These are phyloP conservation scores for Gavia stellata DNA, from an alignment of 2,113 vertebrate species.

Conservation along the genomic window DNA sequence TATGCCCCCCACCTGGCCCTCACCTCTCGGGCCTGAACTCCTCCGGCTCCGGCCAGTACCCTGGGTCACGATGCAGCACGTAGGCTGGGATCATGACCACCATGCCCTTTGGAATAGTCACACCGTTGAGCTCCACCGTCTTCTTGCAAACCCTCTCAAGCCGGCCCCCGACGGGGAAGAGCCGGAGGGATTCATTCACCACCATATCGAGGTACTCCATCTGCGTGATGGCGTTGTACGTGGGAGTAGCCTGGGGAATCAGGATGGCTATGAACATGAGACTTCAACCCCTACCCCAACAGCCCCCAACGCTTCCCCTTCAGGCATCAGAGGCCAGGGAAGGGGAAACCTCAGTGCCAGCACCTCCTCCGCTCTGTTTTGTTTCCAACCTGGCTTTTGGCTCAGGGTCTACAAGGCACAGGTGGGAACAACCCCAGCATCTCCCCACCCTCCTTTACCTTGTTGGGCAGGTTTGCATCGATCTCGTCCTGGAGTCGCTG, in stretches of 20 bases:
- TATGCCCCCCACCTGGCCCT: not conserved
- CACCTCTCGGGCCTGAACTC: constrained; percentile 80
- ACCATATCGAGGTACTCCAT: constrained; percentile 86
- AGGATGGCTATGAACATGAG: not conserved
- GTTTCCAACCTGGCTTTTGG: not conserved
- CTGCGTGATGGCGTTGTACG: constrained; percentile 69
- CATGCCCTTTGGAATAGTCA: constrained; percentile 75
- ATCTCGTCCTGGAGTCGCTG: constrained; percentile 76
- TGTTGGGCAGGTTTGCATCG: constrained; percentile 68
- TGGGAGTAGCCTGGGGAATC: constrained; percentile 54
- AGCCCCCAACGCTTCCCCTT: not conserved
- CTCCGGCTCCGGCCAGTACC: constrained; percentile 73
- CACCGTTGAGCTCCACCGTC: constrained; percentile 71
- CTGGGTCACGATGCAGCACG: constrained; percentile 53
- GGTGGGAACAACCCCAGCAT: not conserved
- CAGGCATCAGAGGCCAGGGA: not conserved
- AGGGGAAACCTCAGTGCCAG: not conserved
- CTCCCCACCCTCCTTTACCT: constrained; percentile 41
- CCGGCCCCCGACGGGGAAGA: constrained; percentile 60
- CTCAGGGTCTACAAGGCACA: not conserved
- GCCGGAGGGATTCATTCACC: constrained; percentile 75
- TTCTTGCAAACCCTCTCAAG: constrained; percentile 82
- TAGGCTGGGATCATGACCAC: constrained; percentile 66
- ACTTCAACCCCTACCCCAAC: not conserved
- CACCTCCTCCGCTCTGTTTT: not conserved